Evolutionary conservation across 2,888 invertebrate species (phyloP), one percentile per base, ranked within the genome.

Genomic region (Empis livida): DNA sequence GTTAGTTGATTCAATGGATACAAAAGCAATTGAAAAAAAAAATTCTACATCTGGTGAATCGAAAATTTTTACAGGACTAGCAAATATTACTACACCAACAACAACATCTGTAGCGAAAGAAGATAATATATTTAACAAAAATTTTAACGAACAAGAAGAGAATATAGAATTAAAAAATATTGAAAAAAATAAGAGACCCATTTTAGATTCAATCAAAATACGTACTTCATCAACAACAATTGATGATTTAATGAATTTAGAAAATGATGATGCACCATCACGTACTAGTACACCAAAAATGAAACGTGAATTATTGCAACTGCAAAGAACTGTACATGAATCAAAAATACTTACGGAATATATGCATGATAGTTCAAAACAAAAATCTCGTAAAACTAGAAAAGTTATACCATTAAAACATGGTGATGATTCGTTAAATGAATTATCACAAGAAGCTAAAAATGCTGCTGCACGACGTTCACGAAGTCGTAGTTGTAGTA

Each of bases 291-390:
- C 57, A 6, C 59, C 60, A 3, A 55, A 55, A 50, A 71, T 73
- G 45, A 71, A 72, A 49, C 70, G 79, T 51, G 82, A 83, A 61
- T 66, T 82, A 48, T 72, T 76, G 55, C 77, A 76, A 2, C 65
- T 83, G 20, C 75, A 82, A 52, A 78, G 78, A 30, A 75, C 81
- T 13, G 78, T 80, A 20, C 80, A 77, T 60, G 80, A 81, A 58
- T 81, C 82, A 1, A 79, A 82, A 59, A 75, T 83, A 43, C 72
- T 79, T 40, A 74, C 71, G 55, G 75, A 76, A 61, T 79, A 73
- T 59, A 77, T 71, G 14, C 73, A 71, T 51, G 60, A 78, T n/a
- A 71, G 54, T 13, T 54, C 68, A 40, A 72, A 67, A 48, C 74
- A 73, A 55, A 73, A 68, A 23, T 69, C 67, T 49, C 74, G 72